Base-by-base conservation (phyloP, 2,113 vertebrate species). In the Nipponia nippon region DNA sequence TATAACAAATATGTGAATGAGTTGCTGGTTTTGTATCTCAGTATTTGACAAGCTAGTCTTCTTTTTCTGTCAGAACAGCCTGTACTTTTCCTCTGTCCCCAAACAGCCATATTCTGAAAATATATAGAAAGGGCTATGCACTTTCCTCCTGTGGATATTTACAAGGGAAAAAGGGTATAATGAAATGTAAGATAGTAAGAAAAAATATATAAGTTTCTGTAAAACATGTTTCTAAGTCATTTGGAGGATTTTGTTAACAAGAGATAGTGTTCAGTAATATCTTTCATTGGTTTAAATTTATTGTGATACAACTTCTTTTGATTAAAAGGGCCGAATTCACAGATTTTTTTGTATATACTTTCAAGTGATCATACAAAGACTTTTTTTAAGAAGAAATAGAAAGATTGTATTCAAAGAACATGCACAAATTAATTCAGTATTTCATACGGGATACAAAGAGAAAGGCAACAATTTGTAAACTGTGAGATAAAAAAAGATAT, bases 401-500 rank as follows among this genome's bases (percentile, higher is more conserved):
- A 91, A 76, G 29, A 11, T 20, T 93, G 22, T 36, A 93, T 89
- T 90, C 87, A 93, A 67, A 80, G 32, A 86, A 17, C 40, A 75
- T 19, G 20, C 70, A 69, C 42, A 92, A 59, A 47, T 70, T 27
- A 96, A 93, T 89, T 76, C 72, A 77, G 40, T 93, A 71, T 89
- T 96, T 96, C 53, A 80, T 86, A 94, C 27, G 16, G 6, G 47
- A 73, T 83, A 69, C 36, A 55, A 93, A 92, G 59, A 92, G 44
- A 95, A 79, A 93, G 16, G 63, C 56, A 90, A 32, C 72, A 81
- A 94, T 96, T 92, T 96, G 82, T 94, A 94, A 94, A 92, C 88
- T 53, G 71, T 34, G 16, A 95, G 83, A 87, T 77, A 66, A 84
- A 96, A 94, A 65, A 44, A 49, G n/a, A 61, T 75, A 96, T 23